phyloP scores from a whole-genome alignment of 92 coral and sea anemone genomes.

The Epizoanthus ramosus region DNA sequence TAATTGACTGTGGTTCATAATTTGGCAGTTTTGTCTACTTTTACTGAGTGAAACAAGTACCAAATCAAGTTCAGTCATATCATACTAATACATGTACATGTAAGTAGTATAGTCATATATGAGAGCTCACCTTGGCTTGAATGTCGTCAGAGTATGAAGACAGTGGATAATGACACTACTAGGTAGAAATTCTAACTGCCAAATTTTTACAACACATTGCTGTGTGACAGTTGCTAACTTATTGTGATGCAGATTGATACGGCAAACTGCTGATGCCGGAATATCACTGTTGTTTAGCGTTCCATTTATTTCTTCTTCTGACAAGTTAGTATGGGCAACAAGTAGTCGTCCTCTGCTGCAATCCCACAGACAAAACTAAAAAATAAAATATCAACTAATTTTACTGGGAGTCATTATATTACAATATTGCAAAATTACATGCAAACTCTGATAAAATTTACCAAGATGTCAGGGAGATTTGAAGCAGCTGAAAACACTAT shows the following conservation, averaged over 20 bases:
- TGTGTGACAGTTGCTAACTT: conserved; percentile 82
- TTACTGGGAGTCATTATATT: too few species aligned
- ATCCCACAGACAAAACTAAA: conserved; percentile 84
- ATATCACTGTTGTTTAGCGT: conserved; percentile 27
- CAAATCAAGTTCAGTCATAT: background rate
- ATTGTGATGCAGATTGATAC: conserved; percentile 77
- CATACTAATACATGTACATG: background rate
- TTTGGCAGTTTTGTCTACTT: too few species aligned
- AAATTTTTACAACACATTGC: conserved; percentile 78
- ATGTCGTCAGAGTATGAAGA: conserved; percentile 78
- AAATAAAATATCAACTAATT: background rate
- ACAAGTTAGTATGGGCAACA: conserved; percentile 63
- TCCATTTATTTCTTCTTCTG: conserved; percentile 39
- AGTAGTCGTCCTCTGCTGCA: conserved; percentile 54
- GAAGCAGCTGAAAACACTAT: too few species aligned
- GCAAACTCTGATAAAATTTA: too few species aligned
- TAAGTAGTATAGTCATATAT: background rate
- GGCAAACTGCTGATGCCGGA: conserved; percentile 65
- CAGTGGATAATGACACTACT: conserved; percentile 65
- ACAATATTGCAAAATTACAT: too few species aligned
- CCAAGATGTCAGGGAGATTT: too few species aligned
- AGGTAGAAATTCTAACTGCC: conserved; percentile 74
- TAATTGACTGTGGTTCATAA: too few species aligned
- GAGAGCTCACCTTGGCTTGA: conserved; percentile 71
- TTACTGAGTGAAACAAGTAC: too few species aligned